Evolutionary conservation across 2,797 vertebrate genomes (phyloP).

Genomic region (Rachycentron canadum): DNA sequence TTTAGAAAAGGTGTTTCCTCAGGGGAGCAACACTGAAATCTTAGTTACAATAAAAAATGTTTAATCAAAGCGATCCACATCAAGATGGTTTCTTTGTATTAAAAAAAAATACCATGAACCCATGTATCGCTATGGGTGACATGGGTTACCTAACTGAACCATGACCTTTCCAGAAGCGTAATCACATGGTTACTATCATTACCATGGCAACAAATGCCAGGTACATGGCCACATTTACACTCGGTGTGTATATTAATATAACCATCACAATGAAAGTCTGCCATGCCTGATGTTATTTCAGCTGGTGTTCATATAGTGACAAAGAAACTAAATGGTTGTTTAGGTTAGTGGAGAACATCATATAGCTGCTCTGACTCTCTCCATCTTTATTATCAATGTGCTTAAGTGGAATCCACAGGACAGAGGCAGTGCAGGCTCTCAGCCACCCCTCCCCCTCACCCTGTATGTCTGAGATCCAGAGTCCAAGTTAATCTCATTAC

Average conservation of each 20-base stretch:
- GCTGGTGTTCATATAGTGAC: too few species aligned
- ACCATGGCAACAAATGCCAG: not conserved
- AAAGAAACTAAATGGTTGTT: not conserved
- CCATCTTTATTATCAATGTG: constrained; percentile 10
- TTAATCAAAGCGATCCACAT: not conserved
- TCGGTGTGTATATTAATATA: not conserved
- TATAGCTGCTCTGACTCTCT: not conserved
- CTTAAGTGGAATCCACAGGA: constrained; percentile 5
- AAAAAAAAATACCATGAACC: not conserved
- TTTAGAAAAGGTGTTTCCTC: not conserved
- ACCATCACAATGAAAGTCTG: not conserved
- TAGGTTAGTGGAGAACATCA: not conserved
- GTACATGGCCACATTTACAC: not conserved
- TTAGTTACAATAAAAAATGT: not conserved
- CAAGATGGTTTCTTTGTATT: not conserved
- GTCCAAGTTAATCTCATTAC: constrained; percentile 27
- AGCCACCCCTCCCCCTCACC: not conserved
- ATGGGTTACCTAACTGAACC: not conserved
- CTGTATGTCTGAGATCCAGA: constrained; percentile 23
- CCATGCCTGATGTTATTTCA: not conserved
- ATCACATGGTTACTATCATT: not conserved
- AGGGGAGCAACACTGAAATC: too few species aligned
- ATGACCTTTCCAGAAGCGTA: not conserved
- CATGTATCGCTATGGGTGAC: too few species aligned
- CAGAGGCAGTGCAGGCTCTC: not conserved